Percentiles rank a stretch among this genome's conserved stretches.
Conservation (phyloP, 1,140 invertebrate genomes). For the Zophobas atratus region DNA sequence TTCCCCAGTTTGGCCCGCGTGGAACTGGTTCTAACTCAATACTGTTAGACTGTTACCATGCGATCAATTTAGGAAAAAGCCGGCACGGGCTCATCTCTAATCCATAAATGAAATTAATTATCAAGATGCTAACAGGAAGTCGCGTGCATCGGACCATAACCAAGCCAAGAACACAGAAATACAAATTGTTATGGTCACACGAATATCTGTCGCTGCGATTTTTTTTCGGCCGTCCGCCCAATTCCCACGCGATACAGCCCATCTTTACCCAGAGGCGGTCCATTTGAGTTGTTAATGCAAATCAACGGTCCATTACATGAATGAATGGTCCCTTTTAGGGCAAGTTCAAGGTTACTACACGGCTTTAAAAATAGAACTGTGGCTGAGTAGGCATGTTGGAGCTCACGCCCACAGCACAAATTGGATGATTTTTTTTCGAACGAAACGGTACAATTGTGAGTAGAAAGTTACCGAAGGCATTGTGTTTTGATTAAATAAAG, state of each 20-base stretch:
- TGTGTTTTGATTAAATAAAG: constrained; percentile 39
- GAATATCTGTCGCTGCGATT: neutral
- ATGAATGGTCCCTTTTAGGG: constrained; percentile 8
- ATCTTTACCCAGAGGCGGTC: neutral
- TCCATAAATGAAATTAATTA: constrained; percentile 36
- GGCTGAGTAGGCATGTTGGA: neutral
- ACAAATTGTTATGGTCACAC: constrained; percentile 37
- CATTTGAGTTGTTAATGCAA: neutral
- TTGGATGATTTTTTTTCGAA: neutral
- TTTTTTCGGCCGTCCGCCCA: constrained; percentile 11
- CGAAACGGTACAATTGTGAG: constrained; percentile 7
- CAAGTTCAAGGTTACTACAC: constrained; percentile 8
- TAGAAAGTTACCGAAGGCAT: constrained; percentile 8
- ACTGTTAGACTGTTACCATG: constrained; percentile 19
- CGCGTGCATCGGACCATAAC: constrained; percentile 4
- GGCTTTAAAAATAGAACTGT: neutral
- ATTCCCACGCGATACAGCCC: constrained; percentile 22
- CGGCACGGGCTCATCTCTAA: constrained; percentile 29
- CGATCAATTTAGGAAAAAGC: constrained; percentile 11
- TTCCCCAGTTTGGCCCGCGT: neutral
- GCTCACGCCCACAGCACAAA: neutral
- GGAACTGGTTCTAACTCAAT: neutral
- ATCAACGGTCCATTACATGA: constrained; percentile 4
- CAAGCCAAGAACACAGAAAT: constrained; percentile 19
- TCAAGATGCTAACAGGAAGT: constrained; percentile 21